phyloP scores from a whole-genome alignment of 2,888 invertebrate genomes.

The Eledona agricola region DNA sequence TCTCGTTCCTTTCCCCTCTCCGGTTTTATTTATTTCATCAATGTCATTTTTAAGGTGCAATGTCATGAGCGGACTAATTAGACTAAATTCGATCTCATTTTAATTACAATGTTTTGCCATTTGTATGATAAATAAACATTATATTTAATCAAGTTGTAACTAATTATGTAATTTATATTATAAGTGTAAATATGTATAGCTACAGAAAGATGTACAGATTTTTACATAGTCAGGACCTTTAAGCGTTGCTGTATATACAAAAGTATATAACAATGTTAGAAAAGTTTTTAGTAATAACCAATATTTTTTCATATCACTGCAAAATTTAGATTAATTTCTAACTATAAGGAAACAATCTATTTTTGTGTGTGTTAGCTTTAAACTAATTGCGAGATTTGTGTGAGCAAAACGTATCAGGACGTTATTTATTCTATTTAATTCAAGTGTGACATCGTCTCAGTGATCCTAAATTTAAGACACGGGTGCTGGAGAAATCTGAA shows the following conservation, averaged over 20 bases:
- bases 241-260: conserved; percentile 55
- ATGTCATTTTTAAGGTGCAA: no score
- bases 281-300: conserved; percentile 48
- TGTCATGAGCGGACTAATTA: not conserved
- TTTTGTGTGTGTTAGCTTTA: conserved; percentile 38
- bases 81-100: conserved; percentile 19
- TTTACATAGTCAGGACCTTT: conserved; percentile 53
- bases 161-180: conserved; percentile 18
- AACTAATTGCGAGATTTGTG: conserved; percentile 17
- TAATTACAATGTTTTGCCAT: conserved; percentile 26
- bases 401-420: conserved; percentile 5
- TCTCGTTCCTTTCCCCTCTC: no score
- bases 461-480: no score
- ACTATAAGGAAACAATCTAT: conserved; percentile 35
- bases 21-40: no score
- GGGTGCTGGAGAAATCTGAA: no score
- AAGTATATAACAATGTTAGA: conserved; percentile 56
- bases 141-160: conserved; percentile 20
- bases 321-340: conserved; percentile 42
- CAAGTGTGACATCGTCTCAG: conserved; percentile 39
- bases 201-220: conserved; percentile 51
- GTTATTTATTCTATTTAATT: conserved; percentile 30
- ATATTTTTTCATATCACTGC: conserved; percentile 55
- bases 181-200: conserved; percentile 41
- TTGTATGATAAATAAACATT: conserved; percentile 7